phyloP scores from a whole-genome alignment of 2,113 vertebrate species.

The Orcinus orca region DNA sequence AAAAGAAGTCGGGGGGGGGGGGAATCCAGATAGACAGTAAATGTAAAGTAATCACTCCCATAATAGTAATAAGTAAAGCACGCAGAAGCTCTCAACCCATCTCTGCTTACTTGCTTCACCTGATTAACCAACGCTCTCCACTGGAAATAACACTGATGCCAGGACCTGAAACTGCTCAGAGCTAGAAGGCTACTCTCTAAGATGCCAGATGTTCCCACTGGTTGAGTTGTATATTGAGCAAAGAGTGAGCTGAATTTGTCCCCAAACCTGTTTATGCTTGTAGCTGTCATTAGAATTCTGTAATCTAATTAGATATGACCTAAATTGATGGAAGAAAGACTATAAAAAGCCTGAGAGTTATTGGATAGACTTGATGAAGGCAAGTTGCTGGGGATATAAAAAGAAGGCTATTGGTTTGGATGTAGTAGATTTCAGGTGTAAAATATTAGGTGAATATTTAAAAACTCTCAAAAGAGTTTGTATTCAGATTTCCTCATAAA shows the following conservation, averaged over 20 bases:
- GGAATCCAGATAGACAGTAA: neutral
- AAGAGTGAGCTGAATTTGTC: neutral
- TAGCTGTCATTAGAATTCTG: conserved; percentile 26
- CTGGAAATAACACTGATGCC: neutral
- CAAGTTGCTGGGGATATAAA: neutral
- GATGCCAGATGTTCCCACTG: neutral
- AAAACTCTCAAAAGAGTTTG: neutral
- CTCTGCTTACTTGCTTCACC: neutral
- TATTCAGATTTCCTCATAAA: neutral
- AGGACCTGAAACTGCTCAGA: neutral
- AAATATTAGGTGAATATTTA: neutral
- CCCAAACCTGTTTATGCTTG: neutral
- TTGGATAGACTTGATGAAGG: conserved; percentile 37
- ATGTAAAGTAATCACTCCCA: neutral
- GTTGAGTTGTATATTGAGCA: neutral
- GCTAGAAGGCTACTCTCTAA: neutral
- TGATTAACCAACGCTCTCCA: neutral
- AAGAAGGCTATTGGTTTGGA: neutral
- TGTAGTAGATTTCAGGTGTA: neutral
- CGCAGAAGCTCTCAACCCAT: neutral
- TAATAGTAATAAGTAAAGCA: conserved; percentile 3
- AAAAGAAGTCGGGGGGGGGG: too few species aligned
- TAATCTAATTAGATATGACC: neutral
- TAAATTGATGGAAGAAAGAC: conserved; percentile 15
- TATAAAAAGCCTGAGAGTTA: neutral